A percentile compares a stretch with the other conserved stretches of the same genome.
These are phyloP conservation scores for Drosophila longiperda DNA, from an alignment of 2,888 invertebrate species.

Conservation along the genomic window DNA sequence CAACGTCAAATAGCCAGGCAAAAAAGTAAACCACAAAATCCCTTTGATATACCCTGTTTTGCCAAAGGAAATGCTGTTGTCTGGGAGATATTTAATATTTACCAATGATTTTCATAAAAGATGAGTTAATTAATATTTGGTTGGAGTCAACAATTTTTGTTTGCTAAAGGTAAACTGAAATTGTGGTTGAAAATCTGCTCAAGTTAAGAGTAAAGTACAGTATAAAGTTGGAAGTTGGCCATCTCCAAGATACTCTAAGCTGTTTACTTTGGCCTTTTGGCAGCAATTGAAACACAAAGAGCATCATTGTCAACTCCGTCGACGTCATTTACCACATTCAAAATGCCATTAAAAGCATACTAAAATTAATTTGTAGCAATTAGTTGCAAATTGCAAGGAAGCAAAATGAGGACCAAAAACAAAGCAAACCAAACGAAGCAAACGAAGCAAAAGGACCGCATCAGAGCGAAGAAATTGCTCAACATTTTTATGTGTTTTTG, in stretches of 20 bases:
- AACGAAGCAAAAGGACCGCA: slow-evolving; percentile 46
- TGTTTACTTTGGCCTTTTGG: slow-evolving; percentile 36
- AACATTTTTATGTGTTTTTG: slow-evolving; percentile 79
- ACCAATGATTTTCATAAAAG: neutral
- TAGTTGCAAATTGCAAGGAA: slow-evolving; percentile 80
- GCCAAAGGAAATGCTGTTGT: accelerated
- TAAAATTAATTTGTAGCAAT: slow-evolving; percentile 81
- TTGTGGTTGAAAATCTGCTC: neutral
- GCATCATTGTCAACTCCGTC: slow-evolving; percentile 64
- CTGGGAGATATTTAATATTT: neutral
- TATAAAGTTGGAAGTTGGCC: slow-evolving; percentile 1
- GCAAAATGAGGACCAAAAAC: slow-evolving; percentile 39
- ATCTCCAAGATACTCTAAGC: neutral
- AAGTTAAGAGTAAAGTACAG: neutral
- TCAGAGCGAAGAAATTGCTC: slow-evolving; percentile 63
- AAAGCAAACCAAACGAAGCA: slow-evolving; percentile 31
- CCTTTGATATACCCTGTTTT: slow-evolving; percentile 30
- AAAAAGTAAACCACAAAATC: slow-evolving; percentile 64
- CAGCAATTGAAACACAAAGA: slow-evolving; percentile 65
- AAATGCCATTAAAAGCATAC: slow-evolving; percentile 81
- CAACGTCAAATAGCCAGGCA: slow-evolving; percentile 27
- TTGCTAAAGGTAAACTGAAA: neutral
- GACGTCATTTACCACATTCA: slow-evolving; percentile 74
- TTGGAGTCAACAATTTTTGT: neutral
- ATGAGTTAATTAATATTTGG: neutral